These are phyloP conservation scores for Ornithoptera alexandrae DNA, from an alignment of 2,888 invertebrate species.

Conservation along the genomic window DNA sequence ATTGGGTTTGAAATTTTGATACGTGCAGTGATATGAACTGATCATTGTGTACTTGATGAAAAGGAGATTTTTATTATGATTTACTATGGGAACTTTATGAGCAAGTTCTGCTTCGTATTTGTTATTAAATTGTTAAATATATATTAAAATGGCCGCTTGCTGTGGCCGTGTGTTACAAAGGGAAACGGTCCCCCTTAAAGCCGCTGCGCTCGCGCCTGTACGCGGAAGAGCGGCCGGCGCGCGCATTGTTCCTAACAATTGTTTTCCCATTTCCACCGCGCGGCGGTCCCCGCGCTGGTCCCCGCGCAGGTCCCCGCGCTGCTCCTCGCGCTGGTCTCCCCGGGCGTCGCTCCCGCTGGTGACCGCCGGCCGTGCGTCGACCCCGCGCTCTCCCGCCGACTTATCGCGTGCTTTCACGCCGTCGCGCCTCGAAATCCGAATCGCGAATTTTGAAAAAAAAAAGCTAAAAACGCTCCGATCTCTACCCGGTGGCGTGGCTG, in stretches of 20 bases:
- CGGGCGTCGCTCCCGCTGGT: constrained; percentile 47
- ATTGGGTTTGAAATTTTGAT: too few species aligned
- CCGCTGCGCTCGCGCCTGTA: constrained; percentile 29
- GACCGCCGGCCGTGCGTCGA: constrained; percentile 60
- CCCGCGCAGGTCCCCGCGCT: constrained; percentile 38
- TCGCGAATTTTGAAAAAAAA: constrained; percentile 24
- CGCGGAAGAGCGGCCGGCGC: constrained; percentile 46
- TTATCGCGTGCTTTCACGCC: constrained; percentile 45
- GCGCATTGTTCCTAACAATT: constrained; percentile 62
- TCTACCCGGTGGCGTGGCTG: constrained; percentile 19
- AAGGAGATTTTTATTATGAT: too few species aligned
- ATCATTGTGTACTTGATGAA: too few species aligned
- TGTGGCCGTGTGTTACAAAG: constrained; percentile 18
- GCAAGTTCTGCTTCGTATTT: too few species aligned
- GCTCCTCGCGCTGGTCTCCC: constrained; percentile 23
- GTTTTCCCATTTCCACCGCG: constrained; percentile 59
- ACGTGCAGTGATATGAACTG: too few species aligned
- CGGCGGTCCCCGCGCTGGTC: too few species aligned
- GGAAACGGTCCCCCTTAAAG: constrained; percentile 29
- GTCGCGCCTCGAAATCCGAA: constrained; percentile 42
- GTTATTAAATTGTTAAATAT: too few species aligned
- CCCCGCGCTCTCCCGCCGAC: constrained; percentile 48
- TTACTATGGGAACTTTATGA: too few species aligned
- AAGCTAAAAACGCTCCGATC: background rate
- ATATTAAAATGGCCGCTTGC: too few species aligned